phyloP scores from a whole-genome alignment of 2,888 invertebrate genomes.

The Andrena minutula region DNA sequence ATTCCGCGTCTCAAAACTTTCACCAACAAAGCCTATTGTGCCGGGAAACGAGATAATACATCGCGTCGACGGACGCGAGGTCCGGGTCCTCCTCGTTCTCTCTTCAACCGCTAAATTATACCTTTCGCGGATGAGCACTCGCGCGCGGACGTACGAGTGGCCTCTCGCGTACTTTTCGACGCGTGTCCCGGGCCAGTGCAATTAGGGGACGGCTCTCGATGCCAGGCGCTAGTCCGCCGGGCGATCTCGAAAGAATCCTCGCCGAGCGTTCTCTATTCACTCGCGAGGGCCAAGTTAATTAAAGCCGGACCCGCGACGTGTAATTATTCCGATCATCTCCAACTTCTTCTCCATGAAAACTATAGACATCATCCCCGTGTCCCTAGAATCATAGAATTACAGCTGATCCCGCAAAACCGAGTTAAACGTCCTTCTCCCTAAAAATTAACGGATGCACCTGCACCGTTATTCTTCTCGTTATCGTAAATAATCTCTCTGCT shows the following conservation, averaged over 20 bases:
- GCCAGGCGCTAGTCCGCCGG: neutral
- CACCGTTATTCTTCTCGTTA: neutral
- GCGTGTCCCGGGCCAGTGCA: conserved; percentile 51
- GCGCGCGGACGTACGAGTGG: conserved; percentile 31
- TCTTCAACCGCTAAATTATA: conserved; percentile 65
- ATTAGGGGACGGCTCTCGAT: conserved; percentile 42
- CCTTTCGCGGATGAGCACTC: conserved; percentile 54
- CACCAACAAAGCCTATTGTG: conserved; percentile 71
- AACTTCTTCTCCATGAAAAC: conserved; percentile 7
- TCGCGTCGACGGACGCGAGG: conserved; percentile 52
- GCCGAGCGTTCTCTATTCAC: conserved; percentile 22
- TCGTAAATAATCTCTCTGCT: neutral
- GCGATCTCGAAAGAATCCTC: conserved; percentile 31
- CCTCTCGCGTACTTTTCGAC: conserved; percentile 30
- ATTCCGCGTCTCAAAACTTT: conserved; percentile 71
- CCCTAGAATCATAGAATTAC: conserved; percentile 4
- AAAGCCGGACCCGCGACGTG: conserved; percentile 37
- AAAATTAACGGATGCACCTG: conserved; percentile 4
- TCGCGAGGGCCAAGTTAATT: conserved; percentile 52
- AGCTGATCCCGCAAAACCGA: neutral
- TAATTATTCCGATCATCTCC: conserved; percentile 50
- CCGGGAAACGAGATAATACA: conserved; percentile 68
- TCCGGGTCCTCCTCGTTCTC: conserved; percentile 50
- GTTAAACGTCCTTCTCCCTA: neutral
- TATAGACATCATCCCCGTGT: neutral